Evolutionary conservation across 2,888 invertebrate species (phyloP).

Genomic region (Hirtodrosophila confusa): DNA sequence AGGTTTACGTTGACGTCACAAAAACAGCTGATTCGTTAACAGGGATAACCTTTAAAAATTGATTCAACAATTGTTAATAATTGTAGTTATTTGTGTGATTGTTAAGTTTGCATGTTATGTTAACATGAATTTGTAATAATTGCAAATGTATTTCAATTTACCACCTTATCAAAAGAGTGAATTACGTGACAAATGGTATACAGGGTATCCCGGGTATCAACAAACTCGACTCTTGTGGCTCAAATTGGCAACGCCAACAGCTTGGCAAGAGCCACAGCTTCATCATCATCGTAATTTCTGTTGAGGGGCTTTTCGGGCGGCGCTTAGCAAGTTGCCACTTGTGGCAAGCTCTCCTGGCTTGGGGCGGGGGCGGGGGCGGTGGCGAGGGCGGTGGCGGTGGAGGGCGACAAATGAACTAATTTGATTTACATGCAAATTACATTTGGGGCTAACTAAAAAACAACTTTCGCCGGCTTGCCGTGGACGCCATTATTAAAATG

Average conservation of each 20-base stretch:
- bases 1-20: too few species aligned
- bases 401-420: conserved; percentile 56
- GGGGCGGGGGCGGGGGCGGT: background rate
- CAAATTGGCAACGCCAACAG: conserved; percentile 1
- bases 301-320: conserved; percentile 20
- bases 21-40: too few species aligned
- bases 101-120: too few species aligned
- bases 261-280: conserved; percentile 19
- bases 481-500: conserved; percentile 42
- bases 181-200: background rate
- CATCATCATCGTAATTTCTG: conserved; percentile 36
- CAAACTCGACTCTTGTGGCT: background rate
- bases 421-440: conserved; percentile 72
- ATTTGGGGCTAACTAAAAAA: conserved; percentile 45
- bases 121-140: too few species aligned
- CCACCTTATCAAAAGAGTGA: too few species aligned
- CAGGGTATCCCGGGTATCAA: conserved; percentile 10
- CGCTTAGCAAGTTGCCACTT: conserved; percentile 48
- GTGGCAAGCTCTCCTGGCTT: conserved; percentile 33
- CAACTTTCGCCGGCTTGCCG: conserved; percentile 10
- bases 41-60: too few species aligned
- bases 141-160: too few species aligned
- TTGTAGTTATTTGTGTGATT: too few species aligned
- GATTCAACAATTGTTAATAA: too few species aligned
- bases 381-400: background rate